phyloP scores from a whole-genome alignment of 2,888 invertebrate species.

The Stenodera caucasica region DNA sequence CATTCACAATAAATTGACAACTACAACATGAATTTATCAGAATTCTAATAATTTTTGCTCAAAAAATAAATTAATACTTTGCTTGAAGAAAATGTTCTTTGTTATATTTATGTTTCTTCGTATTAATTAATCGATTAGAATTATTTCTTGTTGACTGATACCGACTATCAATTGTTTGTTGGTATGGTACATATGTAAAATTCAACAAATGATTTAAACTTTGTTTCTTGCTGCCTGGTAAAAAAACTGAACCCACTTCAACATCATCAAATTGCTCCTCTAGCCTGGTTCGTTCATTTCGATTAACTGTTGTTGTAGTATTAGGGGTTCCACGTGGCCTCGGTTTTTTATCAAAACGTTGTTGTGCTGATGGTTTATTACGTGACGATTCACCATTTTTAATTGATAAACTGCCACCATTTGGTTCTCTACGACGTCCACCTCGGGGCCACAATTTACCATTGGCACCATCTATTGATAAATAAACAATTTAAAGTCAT shows the following conservation, averaged over 20 bases:
- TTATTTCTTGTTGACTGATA: constrained; percentile 30
- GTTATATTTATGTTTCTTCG: constrained; percentile 74
- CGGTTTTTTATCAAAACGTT: constrained; percentile 70
- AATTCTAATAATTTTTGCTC: background rate
- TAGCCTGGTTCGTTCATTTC: constrained; percentile 73
- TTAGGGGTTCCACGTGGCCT: constrained; percentile 66
- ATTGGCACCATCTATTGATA: constrained; percentile 54
- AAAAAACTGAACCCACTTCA: constrained; percentile 82
- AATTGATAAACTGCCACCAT: constrained; percentile 58
- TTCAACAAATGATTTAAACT: constrained; percentile 93
- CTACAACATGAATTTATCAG: constrained; percentile 55
- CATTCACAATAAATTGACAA: constrained; percentile 93
- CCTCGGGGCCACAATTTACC: constrained; percentile 67
- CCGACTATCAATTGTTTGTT: constrained; percentile 34
- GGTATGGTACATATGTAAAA: constrained; percentile 74
- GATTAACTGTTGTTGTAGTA: constrained; percentile 59
- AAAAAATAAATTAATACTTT: constrained; percentile 61
- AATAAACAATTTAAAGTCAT: constrained; percentile 3
- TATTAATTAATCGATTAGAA: constrained; percentile 54
- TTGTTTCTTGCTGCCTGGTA: constrained; percentile 85
- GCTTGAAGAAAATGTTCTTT: constrained; percentile 95
- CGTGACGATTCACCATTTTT: constrained; percentile 67
- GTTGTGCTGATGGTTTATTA: constrained; percentile 67
- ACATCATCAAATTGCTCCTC: constrained; percentile 57
- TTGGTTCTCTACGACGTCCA: constrained; percentile 67